These are phyloP conservation scores for Botrylloides violaceus DNA, from an alignment of 23 tunicate genomes.

Conservation along the genomic window DNA sequence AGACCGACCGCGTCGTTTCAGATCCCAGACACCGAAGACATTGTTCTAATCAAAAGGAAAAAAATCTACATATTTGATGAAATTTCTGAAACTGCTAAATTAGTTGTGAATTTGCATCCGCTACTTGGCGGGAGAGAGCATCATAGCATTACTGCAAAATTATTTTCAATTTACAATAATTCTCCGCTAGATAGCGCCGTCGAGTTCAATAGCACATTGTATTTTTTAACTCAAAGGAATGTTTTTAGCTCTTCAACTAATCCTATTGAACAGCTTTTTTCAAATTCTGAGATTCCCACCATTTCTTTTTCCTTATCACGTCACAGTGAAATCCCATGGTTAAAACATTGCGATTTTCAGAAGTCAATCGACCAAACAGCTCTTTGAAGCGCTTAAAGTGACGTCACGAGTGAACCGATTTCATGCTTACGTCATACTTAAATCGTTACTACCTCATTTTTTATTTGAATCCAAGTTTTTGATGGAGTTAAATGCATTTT, in stretches of 20 bases:
- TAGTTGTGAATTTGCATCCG: too few species aligned
- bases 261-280: too few species aligned
- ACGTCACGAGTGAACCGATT: too few species aligned
- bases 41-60: not conserved
- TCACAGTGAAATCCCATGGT: not conserved
- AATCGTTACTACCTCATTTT: not conserved
- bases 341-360: not conserved
- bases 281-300: too few species aligned
- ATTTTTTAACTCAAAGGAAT: not conserved
- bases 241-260: too few species aligned
- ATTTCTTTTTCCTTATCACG: too few species aligned
- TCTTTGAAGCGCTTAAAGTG: too few species aligned
- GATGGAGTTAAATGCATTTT: too few species aligned
- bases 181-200: conserved; percentile 5
- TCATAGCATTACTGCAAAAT: too few species aligned
- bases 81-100: not conserved
- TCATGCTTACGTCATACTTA: not conserved
- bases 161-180: not conserved
- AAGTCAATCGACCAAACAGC: too few species aligned
- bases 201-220: not conserved
- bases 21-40: not conserved
- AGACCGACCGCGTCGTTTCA: conserved; percentile 6
- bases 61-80: not conserved
- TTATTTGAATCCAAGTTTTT: not conserved
- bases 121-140: too few species aligned